Conservation (phyloP, 1,140 invertebrate genomes). For the Drosophila paulistorum region DNA sequence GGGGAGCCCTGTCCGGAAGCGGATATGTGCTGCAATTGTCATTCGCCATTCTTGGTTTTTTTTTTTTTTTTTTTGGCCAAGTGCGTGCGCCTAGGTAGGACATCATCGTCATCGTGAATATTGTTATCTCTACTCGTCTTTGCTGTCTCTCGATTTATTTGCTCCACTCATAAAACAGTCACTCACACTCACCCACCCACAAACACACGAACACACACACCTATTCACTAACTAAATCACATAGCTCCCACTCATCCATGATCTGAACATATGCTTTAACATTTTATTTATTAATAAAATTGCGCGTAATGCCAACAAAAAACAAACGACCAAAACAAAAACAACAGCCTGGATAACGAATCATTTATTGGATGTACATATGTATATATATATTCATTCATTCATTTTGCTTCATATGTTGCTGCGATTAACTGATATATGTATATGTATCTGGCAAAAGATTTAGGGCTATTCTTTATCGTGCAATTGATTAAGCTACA, state of each 20-base stretch:
- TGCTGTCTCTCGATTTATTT: constrained; percentile 55
- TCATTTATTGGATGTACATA: constrained; percentile 19
- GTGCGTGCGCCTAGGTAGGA: constrained; percentile 52
- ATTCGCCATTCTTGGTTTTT: constrained; percentile 52
- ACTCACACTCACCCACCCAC: constrained; percentile 24
- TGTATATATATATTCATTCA: constrained; percentile 30
- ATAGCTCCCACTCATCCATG: not conserved
- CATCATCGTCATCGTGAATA: constrained; percentile 26
- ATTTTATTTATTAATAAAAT: constrained; percentile 60
- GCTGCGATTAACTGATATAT: constrained; percentile 14
- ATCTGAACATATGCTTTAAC: constrained; percentile 16
- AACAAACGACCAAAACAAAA: not conserved
- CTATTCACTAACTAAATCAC: not conserved
- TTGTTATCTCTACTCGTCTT: not conserved
- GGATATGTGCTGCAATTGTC: constrained; percentile 80
- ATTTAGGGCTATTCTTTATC: constrained; percentile 5
- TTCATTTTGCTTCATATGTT: constrained; percentile 15
- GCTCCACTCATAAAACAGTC: constrained; percentile 52
- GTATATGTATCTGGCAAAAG: not conserved
- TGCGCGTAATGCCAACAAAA: not conserved
- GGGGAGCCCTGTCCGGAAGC: constrained; percentile 53
- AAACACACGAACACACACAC: not conserved
- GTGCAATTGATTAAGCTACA: constrained; percentile 3
- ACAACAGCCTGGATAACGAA: constrained; percentile 21
- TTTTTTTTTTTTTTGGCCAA: constrained; percentile 32